Evolutionary conservation across 2,113 vertebrate species (phyloP).

Genomic region (Salvelinus namaycush): DNA sequence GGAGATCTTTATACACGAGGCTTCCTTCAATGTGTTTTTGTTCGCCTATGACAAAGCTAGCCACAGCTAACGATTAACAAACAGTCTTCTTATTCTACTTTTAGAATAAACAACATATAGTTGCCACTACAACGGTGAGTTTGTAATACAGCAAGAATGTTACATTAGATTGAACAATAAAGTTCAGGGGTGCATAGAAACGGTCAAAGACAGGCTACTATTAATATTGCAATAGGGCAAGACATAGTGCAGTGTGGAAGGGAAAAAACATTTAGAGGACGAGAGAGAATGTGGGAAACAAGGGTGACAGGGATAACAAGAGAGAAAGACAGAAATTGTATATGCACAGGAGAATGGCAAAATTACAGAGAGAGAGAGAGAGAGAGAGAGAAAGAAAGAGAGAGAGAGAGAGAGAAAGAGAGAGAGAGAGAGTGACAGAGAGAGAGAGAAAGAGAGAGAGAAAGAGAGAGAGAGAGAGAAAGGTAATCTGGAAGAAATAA

Average conservation of each 20-base stretch:
- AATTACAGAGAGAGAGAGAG: slow-evolving; percentile 50
- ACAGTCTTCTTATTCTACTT: too few species aligned
- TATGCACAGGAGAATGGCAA: not conserved
- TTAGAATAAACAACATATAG: too few species aligned
- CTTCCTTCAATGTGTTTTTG: slow-evolving; percentile 26
- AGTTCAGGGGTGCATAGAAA: not conserved
- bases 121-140: too few species aligned
- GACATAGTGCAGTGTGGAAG: not conserved
- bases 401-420: slow-evolving; percentile 44
- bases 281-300: slow-evolving; percentile 2
- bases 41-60: not conserved
- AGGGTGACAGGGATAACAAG: not conserved
- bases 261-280: slow-evolving; percentile 4
- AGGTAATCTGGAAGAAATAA: slow-evolving; percentile 81
- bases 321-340: not conserved
- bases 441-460: slow-evolving; percentile 63
- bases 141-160: not conserved
- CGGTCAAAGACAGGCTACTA: too few species aligned
- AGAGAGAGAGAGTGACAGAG: slow-evolving; percentile 61
- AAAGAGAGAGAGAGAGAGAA: slow-evolving; percentile 36
- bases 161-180: not conserved
- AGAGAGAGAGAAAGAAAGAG: slow-evolving; percentile 58
- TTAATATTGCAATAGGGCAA: not conserved
- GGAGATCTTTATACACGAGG: slow-evolving; percentile 56
- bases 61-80: not conserved